Percentiles rank a stretch among this genome's conserved stretches.
Evolutionary conservation across 2,888 invertebrate species (phyloP).

Genomic region (Timema cristinae): DNA sequence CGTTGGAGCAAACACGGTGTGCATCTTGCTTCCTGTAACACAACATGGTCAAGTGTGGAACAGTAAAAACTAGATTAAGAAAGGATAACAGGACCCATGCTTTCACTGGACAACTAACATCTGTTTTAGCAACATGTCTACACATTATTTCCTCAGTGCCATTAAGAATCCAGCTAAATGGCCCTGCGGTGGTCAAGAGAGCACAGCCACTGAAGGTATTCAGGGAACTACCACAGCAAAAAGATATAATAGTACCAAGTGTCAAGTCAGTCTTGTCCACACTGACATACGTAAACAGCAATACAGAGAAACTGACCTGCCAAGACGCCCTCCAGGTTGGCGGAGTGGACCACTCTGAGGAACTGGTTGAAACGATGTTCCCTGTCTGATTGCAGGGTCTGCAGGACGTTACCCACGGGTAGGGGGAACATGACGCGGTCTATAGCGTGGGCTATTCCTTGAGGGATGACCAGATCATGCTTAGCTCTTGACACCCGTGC

Average conservation of each 20-base stretch:
- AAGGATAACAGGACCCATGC: too few species aligned
- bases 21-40: constrained; percentile 23
- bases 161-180: too few species aligned
- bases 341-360: constrained; percentile 68
- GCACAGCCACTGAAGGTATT: too few species aligned
- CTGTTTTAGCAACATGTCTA: too few species aligned
- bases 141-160: too few species aligned
- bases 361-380: constrained; percentile 76
- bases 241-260: too few species aligned
- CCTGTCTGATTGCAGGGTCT: constrained; percentile 79
- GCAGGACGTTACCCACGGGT: constrained; percentile 80
- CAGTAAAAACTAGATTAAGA: too few species aligned
- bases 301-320: constrained; percentile 52
- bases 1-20: constrained; percentile 77
- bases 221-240: too few species aligned
- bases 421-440: constrained; percentile 87
- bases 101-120: too few species aligned
- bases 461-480: constrained; percentile 77
- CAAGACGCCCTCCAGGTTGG: constrained; percentile 71
- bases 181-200: too few species aligned
- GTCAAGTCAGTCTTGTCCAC: too few species aligned
- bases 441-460: constrained; percentile 79
- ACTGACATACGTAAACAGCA: too few species aligned
- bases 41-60: not conserved
- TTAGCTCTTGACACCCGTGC: constrained; percentile 77